A percentile compares a stretch with the other conserved stretches of the same genome.
phyloP scores from a whole-genome alignment of 2,888 invertebrate species.

The Imbricaverruca yamaguchii region DNA sequence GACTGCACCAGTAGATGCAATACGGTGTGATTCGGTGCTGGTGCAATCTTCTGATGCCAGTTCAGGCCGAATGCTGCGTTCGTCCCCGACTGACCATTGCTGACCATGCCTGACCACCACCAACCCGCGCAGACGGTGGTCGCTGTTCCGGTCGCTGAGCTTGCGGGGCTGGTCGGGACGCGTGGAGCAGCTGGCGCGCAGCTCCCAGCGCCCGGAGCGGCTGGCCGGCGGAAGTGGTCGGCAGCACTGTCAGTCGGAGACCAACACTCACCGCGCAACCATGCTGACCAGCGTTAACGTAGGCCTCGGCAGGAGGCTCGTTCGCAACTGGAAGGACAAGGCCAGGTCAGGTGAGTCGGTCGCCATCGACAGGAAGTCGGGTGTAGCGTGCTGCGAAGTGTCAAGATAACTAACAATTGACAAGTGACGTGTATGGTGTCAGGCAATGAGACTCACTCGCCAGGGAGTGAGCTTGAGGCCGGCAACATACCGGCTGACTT shows the following conservation, averaged over 20 bases:
- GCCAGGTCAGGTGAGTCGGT: background rate
- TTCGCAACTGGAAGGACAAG: slow-evolving; percentile 5
- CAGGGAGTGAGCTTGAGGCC: too few relatives aligned
- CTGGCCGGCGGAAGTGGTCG: background rate
- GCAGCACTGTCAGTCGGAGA: background rate
- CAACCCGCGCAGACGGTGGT: background rate
- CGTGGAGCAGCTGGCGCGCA: background rate
- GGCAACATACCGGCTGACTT: too few relatives aligned
- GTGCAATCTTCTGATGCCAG: background rate
- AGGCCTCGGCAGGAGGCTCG: background rate
- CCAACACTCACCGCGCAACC: background rate
- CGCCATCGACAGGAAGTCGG: too few relatives aligned
- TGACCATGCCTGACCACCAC: background rate
- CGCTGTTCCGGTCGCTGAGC: slow-evolving; percentile 10
- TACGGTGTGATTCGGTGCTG: too few relatives aligned
- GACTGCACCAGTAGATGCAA: too few relatives aligned
- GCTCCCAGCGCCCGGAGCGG: background rate
- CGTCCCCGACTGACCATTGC: background rate
- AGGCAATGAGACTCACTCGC: too few relatives aligned
- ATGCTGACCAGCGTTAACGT: slow-evolving; percentile 3
- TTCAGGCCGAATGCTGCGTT: background rate
- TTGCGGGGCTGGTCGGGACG: background rate
- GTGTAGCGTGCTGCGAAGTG: too few relatives aligned
- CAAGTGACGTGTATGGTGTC: too few relatives aligned
- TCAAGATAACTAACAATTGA: too few relatives aligned